These are phyloP conservation scores for Drosophila cardini DNA, from an alignment of 1,140 invertebrate species.

Conservation along the genomic window DNA sequence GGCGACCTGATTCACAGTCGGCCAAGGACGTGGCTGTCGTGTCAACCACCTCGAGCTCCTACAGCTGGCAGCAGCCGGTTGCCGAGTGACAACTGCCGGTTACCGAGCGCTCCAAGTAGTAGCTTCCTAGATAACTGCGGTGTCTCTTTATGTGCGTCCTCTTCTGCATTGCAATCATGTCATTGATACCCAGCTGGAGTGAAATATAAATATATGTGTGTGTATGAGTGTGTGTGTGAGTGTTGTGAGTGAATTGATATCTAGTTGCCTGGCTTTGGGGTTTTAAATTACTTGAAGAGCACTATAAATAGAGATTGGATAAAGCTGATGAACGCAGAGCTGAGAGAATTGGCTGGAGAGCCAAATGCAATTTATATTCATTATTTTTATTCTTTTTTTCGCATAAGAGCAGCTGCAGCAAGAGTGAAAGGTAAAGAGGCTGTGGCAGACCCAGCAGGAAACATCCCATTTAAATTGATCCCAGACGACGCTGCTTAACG, in stretches of 20 bases:
- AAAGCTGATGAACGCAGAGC: constrained; percentile 4
- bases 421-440: not conserved
- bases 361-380: constrained; percentile 63
- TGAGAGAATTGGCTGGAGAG: constrained; percentile 5
- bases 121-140: not conserved
- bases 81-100: constrained; percentile 2
- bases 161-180: constrained; percentile 33
- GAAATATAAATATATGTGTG: not conserved
- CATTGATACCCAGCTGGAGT: constrained; percentile 4
- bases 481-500: constrained; percentile 12
- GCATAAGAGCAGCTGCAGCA: constrained; percentile 25
- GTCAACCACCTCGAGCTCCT: not conserved
- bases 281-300: constrained; percentile 36
- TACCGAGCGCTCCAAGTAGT: not conserved
- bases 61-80: constrained; percentile 27
- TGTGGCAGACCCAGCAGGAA: not conserved
- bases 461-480: not conserved
- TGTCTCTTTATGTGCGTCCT: constrained; percentile 11
- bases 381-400: constrained; percentile 32
- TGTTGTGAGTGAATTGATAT: constrained; percentile 21
- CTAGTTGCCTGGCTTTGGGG: constrained; percentile 28
- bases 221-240: not conserved
- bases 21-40: constrained; percentile 31
- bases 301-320: constrained; percentile 33
- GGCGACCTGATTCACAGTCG: constrained; percentile 19